phyloP scores from a whole-genome alignment of 2,888 invertebrate species.

The Idaea biselata region DNA sequence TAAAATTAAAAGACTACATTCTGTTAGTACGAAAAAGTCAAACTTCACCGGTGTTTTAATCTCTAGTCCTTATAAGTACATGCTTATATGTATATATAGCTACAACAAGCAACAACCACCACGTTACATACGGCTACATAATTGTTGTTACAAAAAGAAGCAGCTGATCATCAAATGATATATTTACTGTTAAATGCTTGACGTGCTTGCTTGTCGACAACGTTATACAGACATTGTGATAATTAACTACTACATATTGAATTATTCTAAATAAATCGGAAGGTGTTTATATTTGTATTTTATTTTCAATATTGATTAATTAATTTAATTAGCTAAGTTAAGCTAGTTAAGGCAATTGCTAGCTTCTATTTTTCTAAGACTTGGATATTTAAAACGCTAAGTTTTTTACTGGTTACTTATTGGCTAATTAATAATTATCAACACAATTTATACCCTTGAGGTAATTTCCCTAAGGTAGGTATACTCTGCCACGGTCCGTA shows the following conservation, averaged over 20 bases:
- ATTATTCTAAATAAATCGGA: slow-evolving; percentile 74
- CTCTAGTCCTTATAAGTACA: slow-evolving; percentile 6
- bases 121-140: neutral
- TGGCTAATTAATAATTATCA: no score
- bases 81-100: slow-evolving; percentile 5
- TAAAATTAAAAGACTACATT: no score
- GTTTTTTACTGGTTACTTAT: no score
- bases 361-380: no score
- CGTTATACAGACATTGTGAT: slow-evolving; percentile 74
- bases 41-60: neutral
- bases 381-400: no score
- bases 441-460: no score
- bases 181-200: slow-evolving; percentile 51
- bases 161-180: slow-evolving; percentile 38
- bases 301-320: slow-evolving; percentile 24
- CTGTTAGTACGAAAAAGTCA: no score
- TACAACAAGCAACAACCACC: neutral
- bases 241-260: slow-evolving; percentile 57
- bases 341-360: neutral
- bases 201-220: slow-evolving; percentile 69
- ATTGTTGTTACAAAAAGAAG: slow-evolving; percentile 21
- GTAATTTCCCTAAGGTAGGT: no score
- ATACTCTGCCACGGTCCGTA: no score
- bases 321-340: neutral
- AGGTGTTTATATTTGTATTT: slow-evolving; percentile 54